Base-by-base conservation (phyloP, 37 sponge, comb jelly and placozoan genomes). In the Halisarca cf. caerulea region DNA sequence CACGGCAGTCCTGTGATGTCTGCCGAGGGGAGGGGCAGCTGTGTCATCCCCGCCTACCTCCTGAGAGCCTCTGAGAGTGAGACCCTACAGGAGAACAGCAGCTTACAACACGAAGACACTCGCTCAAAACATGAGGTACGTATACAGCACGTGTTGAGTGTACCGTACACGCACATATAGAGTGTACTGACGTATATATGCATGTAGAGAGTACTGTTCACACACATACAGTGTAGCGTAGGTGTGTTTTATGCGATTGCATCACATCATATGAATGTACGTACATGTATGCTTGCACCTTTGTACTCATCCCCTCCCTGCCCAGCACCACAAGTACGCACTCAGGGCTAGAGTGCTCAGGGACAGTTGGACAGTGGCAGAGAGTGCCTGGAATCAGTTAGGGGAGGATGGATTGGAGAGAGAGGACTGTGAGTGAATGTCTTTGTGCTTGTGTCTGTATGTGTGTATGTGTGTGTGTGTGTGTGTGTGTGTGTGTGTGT, bases 351-450 rank as follows among this genome's bases (percentile, higher is more conserved):
- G 82, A 4, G 91, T 98, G 25, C 75, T 94, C 17, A 44, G 81
- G 25, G 78, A 94, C 24, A 87, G 88, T 45, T 98, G 98, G 98
- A 82, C 91, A 0, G 59, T 80, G 28, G 42, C 81, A 6, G 96
- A 92, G 80, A 95, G 88, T 81, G 91, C 96, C 8, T 92, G 93
- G 96, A 60, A 66, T 6, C 70, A 79, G n/a, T 78, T 86, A 17
- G 77, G 36, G 42, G 77, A 74, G 24, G 45, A 40, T 2, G 69
- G 35, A 1, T 18, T 34, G 15, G 45, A 74, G 77, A 74, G 41
- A 44, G 77, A 74, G 0, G 77, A 74, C 2, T 74, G 77, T 74
- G 45, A 74, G 77, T n/a, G n/a, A n/a, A n/a, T n/a, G n/a, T n/a
- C n/a, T n/a, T n/a, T n/a, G n/a, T n/a, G n/a, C n/a, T n/a, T n/a